Base-by-base conservation (phyloP, 1,140 invertebrate species). In the Forficula auricularia region DNA sequence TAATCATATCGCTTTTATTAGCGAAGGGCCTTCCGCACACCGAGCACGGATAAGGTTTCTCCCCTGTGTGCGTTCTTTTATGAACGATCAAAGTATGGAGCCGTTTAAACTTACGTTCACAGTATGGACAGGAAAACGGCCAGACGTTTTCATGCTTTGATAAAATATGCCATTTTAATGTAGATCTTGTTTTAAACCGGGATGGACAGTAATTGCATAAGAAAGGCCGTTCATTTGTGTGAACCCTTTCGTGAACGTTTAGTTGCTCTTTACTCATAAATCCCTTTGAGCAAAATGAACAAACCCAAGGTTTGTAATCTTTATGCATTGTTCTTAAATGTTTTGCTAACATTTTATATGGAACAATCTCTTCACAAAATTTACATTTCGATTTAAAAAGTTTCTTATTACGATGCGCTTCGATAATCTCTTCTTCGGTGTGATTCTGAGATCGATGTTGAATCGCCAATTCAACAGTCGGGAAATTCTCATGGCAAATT, bases 31-130 rank as follows among this genome's bases (percentile, higher is more conserved):
- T 4, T 4, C 4, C 10, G 22, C 22, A 27, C 4, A 27, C 10
- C 4, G 22, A 27, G 22, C 22, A 27, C 22, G 22, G 10, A 27
- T 6, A 27, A 10, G 22, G 22, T 27, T 27, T 27, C 34, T 36
- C 34, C 2, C 44, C 44, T 3, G 44, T 46, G 16, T 46, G 44
- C 10, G 44, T 46, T 19, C 39, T 19, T 32, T 46, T 46, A 33
- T 46, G 44, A 14, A 46, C 44, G 31, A 46, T 46, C 9, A 46
- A 12, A 2, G 44, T 41, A 19, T 46, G 44, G 9, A 46, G 34
- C n/a, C 44, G 31, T 37, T 46, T 46, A 32, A 46, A 46, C 12
- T 33, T 42, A 3, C 44, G 15, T 13, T 46, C 38, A 20, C 44
- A 46, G 20, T 16, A 46, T 10, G 44, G 40, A 42, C 44, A 46